Percentiles rank a stretch among this genome's conserved stretches.
These are phyloP conservation scores for Ephialtes manifestator DNA, from an alignment of 2,888 invertebrate genomes.

Conservation along the genomic window DNA sequence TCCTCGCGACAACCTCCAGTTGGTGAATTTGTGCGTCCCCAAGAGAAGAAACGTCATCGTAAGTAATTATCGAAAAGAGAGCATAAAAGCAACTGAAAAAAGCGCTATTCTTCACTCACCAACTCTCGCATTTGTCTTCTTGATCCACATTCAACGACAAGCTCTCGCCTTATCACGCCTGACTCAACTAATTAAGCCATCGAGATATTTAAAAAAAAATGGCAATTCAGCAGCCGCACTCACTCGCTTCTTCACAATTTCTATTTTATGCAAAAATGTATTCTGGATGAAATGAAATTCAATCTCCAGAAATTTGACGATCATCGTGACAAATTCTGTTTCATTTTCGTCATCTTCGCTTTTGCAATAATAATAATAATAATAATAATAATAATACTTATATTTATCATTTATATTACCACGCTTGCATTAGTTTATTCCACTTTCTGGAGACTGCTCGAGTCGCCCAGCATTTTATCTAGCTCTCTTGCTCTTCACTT, in stretches of 20 bases:
- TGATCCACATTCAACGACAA: constrained; percentile 30
- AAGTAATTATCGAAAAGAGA: constrained; percentile 77
- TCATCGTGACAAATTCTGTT: background rate
- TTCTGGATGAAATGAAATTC: background rate
- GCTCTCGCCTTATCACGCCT: constrained; percentile 49
- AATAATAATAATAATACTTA: too few relatives aligned
- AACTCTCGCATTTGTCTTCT: constrained; percentile 26
- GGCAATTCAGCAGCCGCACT: constrained; percentile 48
- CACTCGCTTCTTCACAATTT: constrained; percentile 46
- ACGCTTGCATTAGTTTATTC: constrained; percentile 38
- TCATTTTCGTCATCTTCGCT: background rate
- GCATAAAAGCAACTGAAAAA: constrained; percentile 47
- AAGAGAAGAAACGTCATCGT: constrained; percentile 81
- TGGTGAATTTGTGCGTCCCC: constrained; percentile 82
- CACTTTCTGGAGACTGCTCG: constrained; percentile 32
- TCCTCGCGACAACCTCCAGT: constrained; percentile 81
- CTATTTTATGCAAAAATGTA: background rate
- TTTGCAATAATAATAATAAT: constrained; percentile 26
- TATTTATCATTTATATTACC: constrained; percentile 41
- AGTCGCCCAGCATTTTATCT: constrained; percentile 53
- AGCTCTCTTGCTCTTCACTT: constrained; percentile 20
- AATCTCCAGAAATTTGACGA: background rate
- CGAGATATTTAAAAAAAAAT: constrained; percentile 3
- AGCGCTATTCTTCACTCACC: constrained; percentile 50
- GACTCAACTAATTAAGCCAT: constrained; percentile 9